A percentile compares a stretch with the other conserved stretches of the same genome.
These are phyloP conservation scores for Notocelia uddmanniana DNA, from an alignment of 2,888 invertebrate genomes.

Conservation along the genomic window DNA sequence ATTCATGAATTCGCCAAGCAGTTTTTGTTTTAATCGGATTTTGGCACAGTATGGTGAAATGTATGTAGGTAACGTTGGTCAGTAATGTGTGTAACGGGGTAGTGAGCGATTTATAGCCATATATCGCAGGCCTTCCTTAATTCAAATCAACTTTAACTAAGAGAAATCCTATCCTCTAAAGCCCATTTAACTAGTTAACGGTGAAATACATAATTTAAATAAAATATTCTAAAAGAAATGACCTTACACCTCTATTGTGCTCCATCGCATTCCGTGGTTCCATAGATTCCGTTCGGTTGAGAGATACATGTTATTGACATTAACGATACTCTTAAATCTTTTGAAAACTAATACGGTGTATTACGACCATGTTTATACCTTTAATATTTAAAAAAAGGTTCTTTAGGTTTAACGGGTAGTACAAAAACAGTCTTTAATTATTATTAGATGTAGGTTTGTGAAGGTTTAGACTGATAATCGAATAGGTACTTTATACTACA, in stretches of 20 bases:
- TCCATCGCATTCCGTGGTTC: constrained; percentile 21
- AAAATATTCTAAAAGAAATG: constrained; percentile 29
- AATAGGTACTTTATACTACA: no score
- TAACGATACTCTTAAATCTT: constrained; percentile 36
- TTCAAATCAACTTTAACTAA: background rate
- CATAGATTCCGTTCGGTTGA: constrained; percentile 21
- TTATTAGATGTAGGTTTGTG: no score
- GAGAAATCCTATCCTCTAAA: constrained; percentile 19
- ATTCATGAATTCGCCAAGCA: no score
- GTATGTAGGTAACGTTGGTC: no score
- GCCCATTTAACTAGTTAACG: constrained; percentile 12
- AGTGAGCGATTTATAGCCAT: no score
- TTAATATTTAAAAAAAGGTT: constrained; percentile 14
- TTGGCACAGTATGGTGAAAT: no score
- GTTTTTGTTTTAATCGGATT: no score
- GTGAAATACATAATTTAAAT: constrained; percentile 27
- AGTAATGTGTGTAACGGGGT: no score
- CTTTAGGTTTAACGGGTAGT: background rate
- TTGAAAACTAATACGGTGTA: constrained; percentile 23
- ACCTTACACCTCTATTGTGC: constrained; percentile 43
- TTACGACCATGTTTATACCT: background rate
- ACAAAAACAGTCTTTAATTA: no score
- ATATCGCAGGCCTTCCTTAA: no score
- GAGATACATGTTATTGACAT: constrained; percentile 24
- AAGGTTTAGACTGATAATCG: no score